phyloP scores from a whole-genome alignment of 2,797 vertebrate genomes.

The Aeoliscus strigatus region DNA sequence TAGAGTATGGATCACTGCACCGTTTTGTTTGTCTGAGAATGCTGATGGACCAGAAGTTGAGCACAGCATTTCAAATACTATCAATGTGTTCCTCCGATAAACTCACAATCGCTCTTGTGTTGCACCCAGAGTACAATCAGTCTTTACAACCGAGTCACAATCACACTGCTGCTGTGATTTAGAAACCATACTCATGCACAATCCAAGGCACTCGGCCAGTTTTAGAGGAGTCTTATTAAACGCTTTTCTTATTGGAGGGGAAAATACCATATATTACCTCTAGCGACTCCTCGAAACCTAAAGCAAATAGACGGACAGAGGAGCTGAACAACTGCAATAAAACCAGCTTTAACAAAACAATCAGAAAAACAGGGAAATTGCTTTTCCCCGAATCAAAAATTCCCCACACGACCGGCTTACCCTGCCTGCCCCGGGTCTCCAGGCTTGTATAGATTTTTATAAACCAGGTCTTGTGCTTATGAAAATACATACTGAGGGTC shows the following conservation, averaged over 20 bases:
- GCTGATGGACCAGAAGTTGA: conserved; percentile 35
- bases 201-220: conserved; percentile 47
- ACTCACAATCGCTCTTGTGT: conserved; percentile 42
- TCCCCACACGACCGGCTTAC: conserved; percentile 45
- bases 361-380: conserved; percentile 58
- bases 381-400: conserved; percentile 42
- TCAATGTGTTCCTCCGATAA: conserved; percentile 60
- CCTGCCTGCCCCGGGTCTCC: conserved; percentile 35
- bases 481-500: conserved; percentile 59
- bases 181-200: conserved; percentile 41
- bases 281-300: conserved; percentile 60
- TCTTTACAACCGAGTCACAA: conserved; percentile 51
- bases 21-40: conserved; percentile 37
- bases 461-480: conserved; percentile 47
- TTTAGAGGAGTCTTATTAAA: conserved; percentile 61
- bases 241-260: conserved; percentile 40
- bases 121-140: conserved; percentile 32
- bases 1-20: conserved; percentile 56
- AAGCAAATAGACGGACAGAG: conserved; percentile 66
- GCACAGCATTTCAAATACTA: conserved; percentile 40
- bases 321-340: conserved; percentile 68
- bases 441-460: conserved; percentile 59
- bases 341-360: conserved; percentile 68
- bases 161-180: conserved; percentile 53
- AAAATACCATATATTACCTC: conserved; percentile 65